These are phyloP conservation scores for Cnemophilus loriae DNA, from an alignment of 2,113 vertebrate genomes.

Conservation along the genomic window DNA sequence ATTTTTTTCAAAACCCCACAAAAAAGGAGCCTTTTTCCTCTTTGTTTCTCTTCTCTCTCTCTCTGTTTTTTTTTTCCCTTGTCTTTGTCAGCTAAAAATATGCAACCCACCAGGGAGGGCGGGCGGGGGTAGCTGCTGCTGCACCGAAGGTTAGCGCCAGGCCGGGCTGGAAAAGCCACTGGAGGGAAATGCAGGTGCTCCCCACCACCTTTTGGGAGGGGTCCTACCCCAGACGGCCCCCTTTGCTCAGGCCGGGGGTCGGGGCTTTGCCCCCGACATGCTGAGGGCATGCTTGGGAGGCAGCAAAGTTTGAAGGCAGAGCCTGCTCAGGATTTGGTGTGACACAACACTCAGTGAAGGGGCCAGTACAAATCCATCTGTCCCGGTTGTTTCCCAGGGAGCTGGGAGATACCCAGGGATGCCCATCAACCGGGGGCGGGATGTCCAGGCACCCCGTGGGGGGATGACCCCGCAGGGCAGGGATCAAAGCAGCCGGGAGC, in stretches of 20 bases:
- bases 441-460: background rate
- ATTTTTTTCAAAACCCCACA: constrained; percentile 49
- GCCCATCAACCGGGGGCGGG: background rate
- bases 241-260: accelerated
- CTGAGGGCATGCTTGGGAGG: accelerated
- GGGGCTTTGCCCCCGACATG: accelerated
- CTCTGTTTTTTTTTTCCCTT: background rate
- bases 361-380: background rate
- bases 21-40: constrained; percentile 17
- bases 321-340: background rate
- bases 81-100: constrained; percentile 48
- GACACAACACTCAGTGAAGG: background rate
- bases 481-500: background rate
- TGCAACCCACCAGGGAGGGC: background rate
- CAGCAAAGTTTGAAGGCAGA: background rate
- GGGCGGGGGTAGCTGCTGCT: background rate
- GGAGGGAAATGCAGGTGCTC: background rate
- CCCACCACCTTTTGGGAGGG: background rate
- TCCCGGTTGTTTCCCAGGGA: background rate
- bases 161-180: background rate
- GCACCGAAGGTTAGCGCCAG: background rate
- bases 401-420: background rate
- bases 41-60: background rate
- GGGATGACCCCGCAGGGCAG: background rate
- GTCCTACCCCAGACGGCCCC: background rate